Evolutionary conservation across 1,140 invertebrate genomes (phyloP), one percentile per base, ranked within the genome.

Genomic region (Anoplolepis gracilipes): DNA sequence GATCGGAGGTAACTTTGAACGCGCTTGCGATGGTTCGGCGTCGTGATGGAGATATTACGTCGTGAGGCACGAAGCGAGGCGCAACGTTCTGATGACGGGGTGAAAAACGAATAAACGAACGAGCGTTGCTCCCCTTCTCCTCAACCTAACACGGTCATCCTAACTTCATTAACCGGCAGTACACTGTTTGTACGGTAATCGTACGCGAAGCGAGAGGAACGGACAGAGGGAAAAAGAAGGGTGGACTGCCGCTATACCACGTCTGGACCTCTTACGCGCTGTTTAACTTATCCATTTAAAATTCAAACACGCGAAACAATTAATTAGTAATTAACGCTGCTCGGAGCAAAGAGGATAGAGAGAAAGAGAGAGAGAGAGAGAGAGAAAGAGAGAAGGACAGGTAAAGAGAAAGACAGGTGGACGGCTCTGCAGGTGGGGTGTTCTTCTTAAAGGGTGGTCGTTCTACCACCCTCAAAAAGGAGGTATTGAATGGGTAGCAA

Each of bases 251-350:
- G 78, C 55, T 46, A 46, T 69, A 73, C 53, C 82, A 84, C 87
- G 92, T 91, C 90, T 87, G 87, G 90, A 81, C 85, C 86, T 90
- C 92, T 90, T 89, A 92, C 89, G 90, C 90, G 90, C 90, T 93
- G 92, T 94, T 94, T 94, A 92, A 94, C 90, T 94, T 94, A 92
- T 92, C 91, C 86, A 93, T 93, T 93, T 92, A 92, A 92, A 94
- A 94, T 87, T 94, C 94, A 94, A 94, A 94, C 93, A 94, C 91
- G 90, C 91, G 91, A 94, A 94, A 94, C 93, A 94, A 94, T 94
- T 94, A 94, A 94, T 94, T 94, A 94, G 91, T 93, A 94, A 94
- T 94, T 94, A 94, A 93, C 92, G 92, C 90, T 93, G 90, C 87
- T 88, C 84, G 70, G 25, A 73, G 85, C 59, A 65, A 69, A 67